Percentiles rank a stretch among this genome's conserved stretches.
Conservation (phyloP, 2,797 vertebrate genomes). For the Australoheros facetus region DNA sequence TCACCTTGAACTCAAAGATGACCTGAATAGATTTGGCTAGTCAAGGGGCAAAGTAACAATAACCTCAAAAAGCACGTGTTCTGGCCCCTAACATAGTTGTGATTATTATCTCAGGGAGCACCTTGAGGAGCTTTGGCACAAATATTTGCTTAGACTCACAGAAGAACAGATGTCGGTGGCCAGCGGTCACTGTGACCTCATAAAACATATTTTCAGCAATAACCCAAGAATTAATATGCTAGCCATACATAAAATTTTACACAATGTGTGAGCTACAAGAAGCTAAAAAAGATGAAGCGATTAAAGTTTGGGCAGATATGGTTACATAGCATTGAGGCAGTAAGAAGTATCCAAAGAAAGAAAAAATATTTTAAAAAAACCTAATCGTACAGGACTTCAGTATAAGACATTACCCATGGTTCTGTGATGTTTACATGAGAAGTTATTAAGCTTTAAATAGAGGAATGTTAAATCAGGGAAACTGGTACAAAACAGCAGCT, state of each 20-base stretch:
- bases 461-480: background rate
- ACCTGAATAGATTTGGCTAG: too few species aligned
- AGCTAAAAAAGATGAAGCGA: background rate
- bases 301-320: background rate
- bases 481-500: background rate
- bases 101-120: too few species aligned
- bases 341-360: background rate
- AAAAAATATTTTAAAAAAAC: background rate
- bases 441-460: slow-evolving; percentile 6
- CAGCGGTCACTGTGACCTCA: too few species aligned
- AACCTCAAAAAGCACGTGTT: too few species aligned
- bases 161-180: too few species aligned
- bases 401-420: background rate
- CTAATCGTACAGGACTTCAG: background rate
- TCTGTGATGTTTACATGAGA: slow-evolving; percentile 5
- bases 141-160: too few species aligned
- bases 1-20: too few species aligned
- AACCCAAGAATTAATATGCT: background rate
- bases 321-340: background rate
- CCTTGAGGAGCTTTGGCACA: too few species aligned
- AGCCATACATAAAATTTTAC: background rate
- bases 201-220: background rate
- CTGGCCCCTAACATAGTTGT: too few species aligned
- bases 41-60: too few species aligned
- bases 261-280: background rate